Conservation (phyloP, 2,888 invertebrate genomes). For the Nasonia oneida region DNA sequence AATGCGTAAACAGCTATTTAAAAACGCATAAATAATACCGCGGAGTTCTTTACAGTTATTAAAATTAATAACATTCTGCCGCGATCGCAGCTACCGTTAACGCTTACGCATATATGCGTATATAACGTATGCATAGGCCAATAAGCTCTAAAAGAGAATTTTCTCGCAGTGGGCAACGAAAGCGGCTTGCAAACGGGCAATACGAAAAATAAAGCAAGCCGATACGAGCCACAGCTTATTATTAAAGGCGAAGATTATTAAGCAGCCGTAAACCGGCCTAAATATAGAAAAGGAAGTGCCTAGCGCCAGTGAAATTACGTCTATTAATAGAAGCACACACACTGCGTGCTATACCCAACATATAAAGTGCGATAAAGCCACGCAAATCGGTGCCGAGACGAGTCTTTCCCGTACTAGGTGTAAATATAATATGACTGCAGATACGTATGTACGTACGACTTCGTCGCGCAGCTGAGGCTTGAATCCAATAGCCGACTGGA, state of each 20-base stretch:
- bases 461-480: constrained; percentile 71
- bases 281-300: constrained; percentile 40
- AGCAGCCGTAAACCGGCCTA: background rate
- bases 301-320: background rate
- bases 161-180: background rate
- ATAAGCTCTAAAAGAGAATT: constrained; percentile 1
- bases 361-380: background rate
- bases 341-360: background rate
- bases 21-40: background rate
- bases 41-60: constrained; percentile 4
- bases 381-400: background rate
- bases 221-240: background rate
- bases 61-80: background rate
- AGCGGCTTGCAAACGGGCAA: background rate
- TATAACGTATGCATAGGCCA: background rate
- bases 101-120: background rate
- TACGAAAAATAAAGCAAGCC: constrained; percentile 9
- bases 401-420: background rate
- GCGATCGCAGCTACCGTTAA: constrained; percentile 4
- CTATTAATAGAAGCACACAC: constrained; percentile 12
- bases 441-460: constrained; percentile 68
- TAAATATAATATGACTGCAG: background rate
- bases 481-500: constrained; percentile 74
- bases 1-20: constrained; percentile 21
- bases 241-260: background rate